phyloP scores from a whole-genome alignment of 2,113 vertebrate genomes.

The Heteronetta atricapilla region DNA sequence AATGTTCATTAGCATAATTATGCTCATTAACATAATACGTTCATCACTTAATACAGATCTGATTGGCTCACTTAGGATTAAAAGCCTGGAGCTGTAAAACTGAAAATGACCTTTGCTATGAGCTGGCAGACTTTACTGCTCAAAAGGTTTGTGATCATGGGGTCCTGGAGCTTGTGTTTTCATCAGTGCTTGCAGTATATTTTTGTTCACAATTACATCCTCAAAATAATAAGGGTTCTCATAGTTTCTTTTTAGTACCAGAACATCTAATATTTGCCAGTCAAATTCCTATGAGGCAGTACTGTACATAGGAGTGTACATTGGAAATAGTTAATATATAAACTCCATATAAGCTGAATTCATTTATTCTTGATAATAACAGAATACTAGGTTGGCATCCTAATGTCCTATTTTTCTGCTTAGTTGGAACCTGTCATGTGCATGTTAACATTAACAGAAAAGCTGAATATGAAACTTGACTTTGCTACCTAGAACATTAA shows the following conservation, averaged over 20 bases:
- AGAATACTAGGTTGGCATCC: slow-evolving; percentile 18
- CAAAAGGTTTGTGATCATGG: not conserved
- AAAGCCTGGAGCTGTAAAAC: slow-evolving; percentile 11
- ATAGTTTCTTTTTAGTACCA: not conserved
- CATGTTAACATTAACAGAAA: slow-evolving; percentile 56
- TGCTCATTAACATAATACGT: slow-evolving; percentile 31
- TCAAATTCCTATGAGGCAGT: not conserved
- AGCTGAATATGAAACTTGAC: slow-evolving; percentile 67
- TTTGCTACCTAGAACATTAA: slow-evolving; percentile 63
- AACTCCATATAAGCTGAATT: slow-evolving; percentile 29
- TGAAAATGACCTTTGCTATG: slow-evolving; percentile 11
- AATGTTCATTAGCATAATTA: slow-evolving; percentile 46
- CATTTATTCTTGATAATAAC: slow-evolving; percentile 63
- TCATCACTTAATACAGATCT: slow-evolving; percentile 12
- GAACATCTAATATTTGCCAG: not conserved
- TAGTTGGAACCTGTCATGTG: slow-evolving; percentile 68
- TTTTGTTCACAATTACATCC: not conserved
- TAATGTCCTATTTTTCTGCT: slow-evolving; percentile 71
- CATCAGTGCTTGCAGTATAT: not conserved
- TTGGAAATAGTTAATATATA: slow-evolving; percentile 38
- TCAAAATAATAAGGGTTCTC: not conserved
- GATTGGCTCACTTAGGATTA: slow-evolving; percentile 28
- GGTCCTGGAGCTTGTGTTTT: not conserved
- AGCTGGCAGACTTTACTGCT: not conserved
- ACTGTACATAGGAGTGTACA: not conserved